Percentiles rank a stretch among this genome's conserved stretches.
Conservation (phyloP, 2,113 vertebrate species). For the Carassius carassius region DNA sequence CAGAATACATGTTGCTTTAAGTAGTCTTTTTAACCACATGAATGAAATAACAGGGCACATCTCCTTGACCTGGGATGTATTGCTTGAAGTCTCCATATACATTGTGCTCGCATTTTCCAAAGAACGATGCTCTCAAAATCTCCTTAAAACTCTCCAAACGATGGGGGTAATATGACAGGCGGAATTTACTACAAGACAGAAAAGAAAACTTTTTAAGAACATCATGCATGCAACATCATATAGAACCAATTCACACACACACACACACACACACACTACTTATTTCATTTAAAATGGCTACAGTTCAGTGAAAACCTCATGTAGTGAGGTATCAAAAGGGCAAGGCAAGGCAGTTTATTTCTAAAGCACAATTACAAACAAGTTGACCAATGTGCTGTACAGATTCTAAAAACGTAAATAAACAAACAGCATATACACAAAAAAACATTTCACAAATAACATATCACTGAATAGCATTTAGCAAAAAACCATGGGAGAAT, state of each 20-base stretch:
- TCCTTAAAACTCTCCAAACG: constrained; percentile 83
- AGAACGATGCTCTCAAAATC: constrained; percentile 84
- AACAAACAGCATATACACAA: too few species aligned
- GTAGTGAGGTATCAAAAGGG: not conserved
- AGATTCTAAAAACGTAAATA: too few species aligned
- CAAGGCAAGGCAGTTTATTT: too few species aligned
- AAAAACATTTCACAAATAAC: too few species aligned
- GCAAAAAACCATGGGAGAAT: too few species aligned
- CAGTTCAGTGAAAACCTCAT: not conserved
- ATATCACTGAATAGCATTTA: too few species aligned
- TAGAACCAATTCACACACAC: too few species aligned
- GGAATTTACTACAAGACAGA: constrained; percentile 84
- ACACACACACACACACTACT: too few species aligned
- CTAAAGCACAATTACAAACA: too few species aligned
- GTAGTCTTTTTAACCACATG: constrained; percentile 87
- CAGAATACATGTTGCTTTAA: constrained; percentile 62
- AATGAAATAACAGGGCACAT: constrained; percentile 93
- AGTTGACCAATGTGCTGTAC: too few species aligned
- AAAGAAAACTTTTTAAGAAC: not conserved
- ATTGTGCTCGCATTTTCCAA: constrained; percentile 83
- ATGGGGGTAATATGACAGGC: constrained; percentile 85
- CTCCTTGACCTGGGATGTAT: constrained; percentile 77
- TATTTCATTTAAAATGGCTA: too few species aligned
- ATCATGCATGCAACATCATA: not conserved
- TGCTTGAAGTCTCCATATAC: constrained; percentile 91